Evolutionary conservation across 2,888 invertebrate species (phyloP), one percentile per base, ranked within the genome.

Genomic region (Apoda limacodes): DNA sequence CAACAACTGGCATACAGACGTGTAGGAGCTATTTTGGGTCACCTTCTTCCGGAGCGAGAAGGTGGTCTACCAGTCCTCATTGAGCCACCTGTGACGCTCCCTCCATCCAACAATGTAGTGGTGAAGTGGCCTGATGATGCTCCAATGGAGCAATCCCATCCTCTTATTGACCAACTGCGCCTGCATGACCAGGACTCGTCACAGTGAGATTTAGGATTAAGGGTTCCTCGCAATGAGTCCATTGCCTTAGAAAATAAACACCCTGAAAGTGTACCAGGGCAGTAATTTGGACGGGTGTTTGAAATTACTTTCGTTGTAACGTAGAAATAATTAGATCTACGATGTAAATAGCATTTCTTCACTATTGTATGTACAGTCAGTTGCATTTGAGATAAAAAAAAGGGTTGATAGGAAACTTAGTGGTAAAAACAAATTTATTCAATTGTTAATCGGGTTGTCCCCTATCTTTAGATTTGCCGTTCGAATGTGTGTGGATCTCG

Each of bases 31-130:
- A 46, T 74, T 21, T 57, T 75, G 25, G 74, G 71, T 2, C 74
- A 76, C 40, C 45, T 76, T 14, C 39, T 76, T 22, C 63, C 74
- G 1, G 69, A 67, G 15, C 64, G 61, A 25, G 72, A 74, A 26
- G 69, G 63, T 0, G 71, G 64, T 3, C 43, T 71, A 15, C 72
- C 75, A 2, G 63, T 72, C 2, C 52, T 72, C 2, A 64, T 75
- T n/a, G 78, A 78, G 30, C 72, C 75, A 2, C 78, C 78, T 0
- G 59, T 78, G 5, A 75, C 80, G 42, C 53, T 74, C 25, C 74
- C 75, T 2, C 53, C 70, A 3, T 52, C 62, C 22, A 55, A 48
- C 46, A 52, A 60, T 24, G 68, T 69, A 40, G 66, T 70, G 4
- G 66, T 74, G 6, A 74, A 75, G 45, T 78, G 78, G 78, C 74